Percentiles rank a stretch among this genome's conserved stretches.
These are phyloP conservation scores for Paramormyrops hopkinsi DNA, from an alignment of 2,797 vertebrate genomes.

Conservation along the genomic window DNA sequence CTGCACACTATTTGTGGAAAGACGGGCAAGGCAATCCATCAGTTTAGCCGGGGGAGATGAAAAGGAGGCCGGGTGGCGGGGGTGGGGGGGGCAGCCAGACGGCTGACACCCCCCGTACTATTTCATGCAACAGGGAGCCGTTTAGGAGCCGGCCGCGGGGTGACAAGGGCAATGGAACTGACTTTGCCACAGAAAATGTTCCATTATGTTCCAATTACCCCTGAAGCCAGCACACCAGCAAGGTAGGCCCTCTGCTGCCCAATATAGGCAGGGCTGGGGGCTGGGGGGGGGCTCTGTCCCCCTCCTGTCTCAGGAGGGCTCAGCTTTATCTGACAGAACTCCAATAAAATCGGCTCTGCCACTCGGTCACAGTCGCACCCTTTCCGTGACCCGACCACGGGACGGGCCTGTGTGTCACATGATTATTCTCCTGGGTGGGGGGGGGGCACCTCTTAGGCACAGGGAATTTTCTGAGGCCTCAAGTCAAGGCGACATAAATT, in stretches of 20 bases:
- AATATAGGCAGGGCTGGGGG: neutral
- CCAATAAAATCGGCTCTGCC: constrained; percentile 14
- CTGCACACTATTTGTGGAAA: constrained; percentile 24
- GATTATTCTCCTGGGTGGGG: neutral
- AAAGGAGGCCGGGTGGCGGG: neutral
- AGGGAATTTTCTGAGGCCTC: neutral
- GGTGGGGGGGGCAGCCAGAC: neutral
- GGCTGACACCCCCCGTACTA: neutral
- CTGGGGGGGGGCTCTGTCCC: neutral
- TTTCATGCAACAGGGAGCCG: constrained; percentile 17
- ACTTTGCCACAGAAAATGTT: constrained; percentile 23
- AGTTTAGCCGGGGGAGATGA: constrained; percentile 26
- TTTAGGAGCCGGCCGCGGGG: constrained; percentile 5
- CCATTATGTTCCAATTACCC: constrained; percentile 23
- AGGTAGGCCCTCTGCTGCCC: neutral
- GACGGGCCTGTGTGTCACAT: neutral
- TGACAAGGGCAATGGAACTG: constrained; percentile 19
- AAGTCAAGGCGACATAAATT: neutral
- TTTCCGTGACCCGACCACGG: neutral
- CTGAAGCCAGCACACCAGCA: neutral
- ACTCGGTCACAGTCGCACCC: neutral
- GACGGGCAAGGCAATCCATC: constrained; percentile 21
- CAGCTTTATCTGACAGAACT: neutral
- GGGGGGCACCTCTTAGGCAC: neutral
- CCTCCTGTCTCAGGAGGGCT: neutral